Percentiles rank a stretch among this genome's conserved stretches.
These are phyloP conservation scores for Drosophila nigritarsus DNA, from an alignment of 2,888 invertebrate genomes.

Conservation along the genomic window DNA sequence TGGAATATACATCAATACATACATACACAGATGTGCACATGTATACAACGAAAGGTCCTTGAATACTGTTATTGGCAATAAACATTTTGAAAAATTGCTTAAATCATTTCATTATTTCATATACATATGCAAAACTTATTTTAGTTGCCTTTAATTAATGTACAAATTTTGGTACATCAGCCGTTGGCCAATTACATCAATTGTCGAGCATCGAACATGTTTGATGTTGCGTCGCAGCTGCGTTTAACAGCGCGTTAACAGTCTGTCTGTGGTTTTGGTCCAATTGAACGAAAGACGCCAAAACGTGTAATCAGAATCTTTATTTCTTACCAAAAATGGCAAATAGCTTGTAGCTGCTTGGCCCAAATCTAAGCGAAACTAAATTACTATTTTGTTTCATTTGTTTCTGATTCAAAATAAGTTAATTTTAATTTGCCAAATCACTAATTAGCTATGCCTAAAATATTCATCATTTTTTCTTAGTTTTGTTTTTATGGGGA, in stretches of 20 bases:
- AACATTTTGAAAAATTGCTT: neutral
- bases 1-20: constrained; percentile 4
- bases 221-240: constrained; percentile 22
- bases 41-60: neutral
- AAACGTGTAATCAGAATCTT: neutral
- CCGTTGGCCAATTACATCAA: constrained; percentile 23
- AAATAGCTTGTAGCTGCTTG: neutral
- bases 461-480: neutral
- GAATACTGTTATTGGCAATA: neutral
- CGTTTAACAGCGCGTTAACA: constrained; percentile 24
- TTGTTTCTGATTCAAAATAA: neutral
- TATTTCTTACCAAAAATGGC: neutral
- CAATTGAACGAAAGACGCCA: neutral
- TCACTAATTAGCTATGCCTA: neutral
- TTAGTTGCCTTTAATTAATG: neutral
- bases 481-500: neutral
- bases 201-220: constrained; percentile 43
- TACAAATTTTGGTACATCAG: constrained; percentile 41
- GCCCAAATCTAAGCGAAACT: neutral
- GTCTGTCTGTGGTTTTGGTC: neutral
- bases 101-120: neutral
- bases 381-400: too few relatives aligned
- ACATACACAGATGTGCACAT: neutral
- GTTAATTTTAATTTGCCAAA: neutral
- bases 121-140: neutral